Conservation (phyloP, 2,113 vertebrate species). For the Cyprinodon tularosa region DNA sequence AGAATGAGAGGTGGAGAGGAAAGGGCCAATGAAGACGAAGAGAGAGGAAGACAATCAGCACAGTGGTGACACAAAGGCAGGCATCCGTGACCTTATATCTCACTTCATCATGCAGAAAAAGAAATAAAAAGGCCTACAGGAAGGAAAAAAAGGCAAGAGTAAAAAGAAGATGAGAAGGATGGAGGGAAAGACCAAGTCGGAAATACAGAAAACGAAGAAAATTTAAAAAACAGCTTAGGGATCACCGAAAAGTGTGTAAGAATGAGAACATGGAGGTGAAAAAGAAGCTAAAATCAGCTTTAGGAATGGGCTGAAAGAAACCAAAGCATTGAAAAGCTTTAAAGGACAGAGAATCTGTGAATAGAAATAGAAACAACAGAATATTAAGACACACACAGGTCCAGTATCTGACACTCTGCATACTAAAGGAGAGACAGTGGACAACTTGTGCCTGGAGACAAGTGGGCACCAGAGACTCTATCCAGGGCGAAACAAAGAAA, state of each 20-base stretch:
- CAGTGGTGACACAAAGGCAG: constrained; percentile 82
- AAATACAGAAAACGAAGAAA: constrained; percentile 20
- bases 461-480: neutral
- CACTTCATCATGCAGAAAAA: constrained; percentile 55
- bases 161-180: constrained; percentile 36
- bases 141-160: constrained; percentile 46
- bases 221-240: constrained; percentile 28
- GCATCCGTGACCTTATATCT: constrained; percentile 85
- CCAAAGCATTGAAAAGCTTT: neutral
- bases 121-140: constrained; percentile 57
- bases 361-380: neutral
- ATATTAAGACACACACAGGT: neutral
- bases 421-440: neutral
- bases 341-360: neutral
- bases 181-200: constrained; percentile 1
- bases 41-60: constrained; percentile 88
- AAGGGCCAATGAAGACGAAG: constrained; percentile 50
- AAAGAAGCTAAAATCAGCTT: constrained; percentile 7
- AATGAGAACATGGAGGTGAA: constrained; percentile 18
- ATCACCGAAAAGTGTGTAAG: constrained; percentile 35
- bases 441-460: neutral
- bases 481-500: neutral
- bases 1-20: constrained; percentile 65
- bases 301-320: constrained; percentile 8
- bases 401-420: neutral